Evolutionary conservation across 2,113 vertebrate genomes (phyloP), one percentile per base, ranked within the genome.

Genomic region (Bujurquina vittata): DNA sequence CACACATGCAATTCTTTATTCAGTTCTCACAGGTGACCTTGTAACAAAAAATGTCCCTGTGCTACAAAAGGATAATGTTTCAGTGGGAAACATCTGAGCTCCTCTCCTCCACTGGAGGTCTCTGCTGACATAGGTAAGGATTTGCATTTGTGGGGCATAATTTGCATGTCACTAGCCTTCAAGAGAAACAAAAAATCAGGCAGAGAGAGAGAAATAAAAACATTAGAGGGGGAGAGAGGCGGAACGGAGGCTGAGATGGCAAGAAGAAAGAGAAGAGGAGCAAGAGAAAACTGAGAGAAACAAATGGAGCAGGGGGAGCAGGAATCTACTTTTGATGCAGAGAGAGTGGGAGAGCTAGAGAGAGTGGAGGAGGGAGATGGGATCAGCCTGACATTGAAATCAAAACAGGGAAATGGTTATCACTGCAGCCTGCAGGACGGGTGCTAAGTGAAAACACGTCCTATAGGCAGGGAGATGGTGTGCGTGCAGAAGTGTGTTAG

Each of bases 121-220:
- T 91, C 73, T 76, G 90, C 83, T 61, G 77, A 86, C 84, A 90
- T 75, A 54, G 62, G 65, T 26, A 56, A 43, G 82, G 79, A 92
- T 93, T 93, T 92, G 91, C 90, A 92, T 92, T 92, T 93, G 84
- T 91, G 88, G 92, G 90, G 63, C 88, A 90, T 88, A 86, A 92
- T 93, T 93, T 93, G 89, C 91, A 92, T 92, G 87, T 90, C 87
- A 85, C 65, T 58, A 91, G 81, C 75, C 90, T 84, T 89, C 10
- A 4, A 86, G 76, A 63, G 75, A 67, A 67, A 46, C 11, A 69
- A 29, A 52, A 57, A 52, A 29, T 22, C 15, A 63, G 55, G 65
- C 22, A 74, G 55, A 54, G 76, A 57, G 18, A 29, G 72, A 58
- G 52, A 85, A 79, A 74, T 61, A 79, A 62, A 89, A 85, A 88